phyloP scores from a whole-genome alignment of 2,888 invertebrate genomes.

The Yponomeuta evonymella region DNA sequence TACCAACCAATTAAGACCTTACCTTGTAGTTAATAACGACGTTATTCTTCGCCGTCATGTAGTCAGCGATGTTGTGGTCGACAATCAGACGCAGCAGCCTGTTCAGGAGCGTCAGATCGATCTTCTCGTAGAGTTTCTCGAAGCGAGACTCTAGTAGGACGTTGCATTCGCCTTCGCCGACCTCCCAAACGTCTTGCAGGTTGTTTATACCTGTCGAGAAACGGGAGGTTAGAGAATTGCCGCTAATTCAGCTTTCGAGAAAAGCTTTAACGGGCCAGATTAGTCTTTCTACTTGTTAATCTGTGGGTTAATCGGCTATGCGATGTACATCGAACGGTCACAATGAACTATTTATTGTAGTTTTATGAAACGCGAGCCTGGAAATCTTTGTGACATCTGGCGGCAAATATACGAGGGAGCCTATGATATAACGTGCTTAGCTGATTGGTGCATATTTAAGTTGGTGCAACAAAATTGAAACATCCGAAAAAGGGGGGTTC shows the following conservation, averaged over 20 bases:
- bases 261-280: too few relatives aligned
- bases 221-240: neutral
- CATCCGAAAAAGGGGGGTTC: too few relatives aligned
- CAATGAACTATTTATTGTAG: too few relatives aligned
- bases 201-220: constrained; percentile 88
- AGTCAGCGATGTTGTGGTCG: constrained; percentile 99
- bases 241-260: neutral
- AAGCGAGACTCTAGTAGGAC: constrained; percentile 97
- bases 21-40: constrained; percentile 99
- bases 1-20: constrained; percentile 21
- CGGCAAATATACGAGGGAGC: too few relatives aligned
- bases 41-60: constrained; percentile 99
- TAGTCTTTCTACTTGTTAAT: too few relatives aligned
- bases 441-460: too few relatives aligned
- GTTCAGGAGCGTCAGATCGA: constrained; percentile 98
- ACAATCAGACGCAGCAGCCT: constrained; percentile 96
- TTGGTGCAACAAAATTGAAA: too few relatives aligned
- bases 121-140: constrained; percentile 99
- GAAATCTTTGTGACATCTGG: too few relatives aligned
- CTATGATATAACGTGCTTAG: too few relatives aligned
- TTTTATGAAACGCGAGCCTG: too few relatives aligned
- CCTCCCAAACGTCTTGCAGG: constrained; percentile 99
- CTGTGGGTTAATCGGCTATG: too few relatives aligned
- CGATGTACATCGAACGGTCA: too few relatives aligned
- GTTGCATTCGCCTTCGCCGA: constrained; percentile 98